Base-by-base conservation (phyloP, 2,113 vertebrate genomes). In the Lipophrys pholis region DNA sequence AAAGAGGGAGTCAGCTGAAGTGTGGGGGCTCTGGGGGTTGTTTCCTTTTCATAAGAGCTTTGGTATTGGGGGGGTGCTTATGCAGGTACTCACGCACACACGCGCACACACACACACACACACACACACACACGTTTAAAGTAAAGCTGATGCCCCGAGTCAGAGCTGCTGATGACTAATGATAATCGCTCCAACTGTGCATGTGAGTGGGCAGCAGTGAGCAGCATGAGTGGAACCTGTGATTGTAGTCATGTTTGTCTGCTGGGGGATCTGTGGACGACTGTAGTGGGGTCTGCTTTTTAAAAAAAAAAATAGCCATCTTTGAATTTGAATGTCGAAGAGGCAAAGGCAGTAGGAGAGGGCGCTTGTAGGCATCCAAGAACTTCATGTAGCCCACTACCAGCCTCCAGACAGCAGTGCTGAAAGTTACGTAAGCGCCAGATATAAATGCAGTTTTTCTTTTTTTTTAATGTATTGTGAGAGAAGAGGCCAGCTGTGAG, bases 401-500 rank as follows among this genome's bases (percentile, higher is more conserved):
- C 72, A 70, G 84, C 83, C 70, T 84, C 77, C 67, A 82, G 67
- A 82, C 75, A 63, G 60, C 65, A 78, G 70, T 7, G 80, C 82
- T 76, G 74, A 38, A 87, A 86, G 73, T 87, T 82, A 86, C 35
- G 43, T 88, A 86, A 89, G 75, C 69, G 51, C 57, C 62, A 52
- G 76, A 85, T 90, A 89, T 90, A 87, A 89, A 88, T 87, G 91
- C 66, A 39, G n/a, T 35, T 79, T 76, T 66, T 63, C 4, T 30
- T 30, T 30, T 30, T 30, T 30, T 30, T 30, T 30, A 30, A 30
- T 30, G 21, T 30, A 30, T 2, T 54, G 66, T 80, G 80, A 85
- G 73, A 83, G 84, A 88, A 82, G 90, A 85, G 86, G 77, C 85
- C 86, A 87, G 90, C 91, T 89, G 87, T 85, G 81, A 85, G 69